These are phyloP conservation scores for Nasua narica DNA, from an alignment of 2,797 vertebrate species.

Conservation along the genomic window DNA sequence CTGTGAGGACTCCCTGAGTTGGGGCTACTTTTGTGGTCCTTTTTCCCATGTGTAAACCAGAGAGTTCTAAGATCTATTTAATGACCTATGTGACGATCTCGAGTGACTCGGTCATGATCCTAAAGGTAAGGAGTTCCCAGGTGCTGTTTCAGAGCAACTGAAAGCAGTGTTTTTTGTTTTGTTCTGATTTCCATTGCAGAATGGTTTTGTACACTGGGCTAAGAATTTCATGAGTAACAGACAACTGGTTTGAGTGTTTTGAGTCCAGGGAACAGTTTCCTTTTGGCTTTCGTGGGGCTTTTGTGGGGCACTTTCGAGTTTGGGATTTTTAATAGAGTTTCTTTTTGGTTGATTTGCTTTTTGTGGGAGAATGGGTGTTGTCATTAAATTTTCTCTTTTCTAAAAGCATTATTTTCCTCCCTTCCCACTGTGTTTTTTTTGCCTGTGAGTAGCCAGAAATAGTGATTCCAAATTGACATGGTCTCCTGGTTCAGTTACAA, in stretches of 20 bases:
- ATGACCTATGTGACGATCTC: not conserved
- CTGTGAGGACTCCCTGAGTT: fast-evolving
- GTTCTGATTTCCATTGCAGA: not conserved
- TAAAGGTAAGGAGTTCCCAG: not conserved
- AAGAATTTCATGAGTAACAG: not conserved
- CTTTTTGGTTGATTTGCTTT: not conserved
- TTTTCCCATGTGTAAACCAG: not conserved
- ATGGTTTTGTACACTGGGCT: not conserved
- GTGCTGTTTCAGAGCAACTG: not conserved
- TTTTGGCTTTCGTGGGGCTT: not conserved
- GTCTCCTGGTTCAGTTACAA: conserved; percentile 96
- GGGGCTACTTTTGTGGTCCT: not conserved
- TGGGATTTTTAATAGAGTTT: not conserved
- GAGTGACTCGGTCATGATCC: not conserved
- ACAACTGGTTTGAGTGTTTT: not conserved
- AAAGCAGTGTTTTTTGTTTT: not conserved
- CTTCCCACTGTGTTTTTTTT: not conserved
- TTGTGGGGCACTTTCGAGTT: not conserved
- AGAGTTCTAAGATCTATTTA: not conserved
- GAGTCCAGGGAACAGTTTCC: not conserved
- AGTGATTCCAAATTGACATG: conserved; percentile 96
- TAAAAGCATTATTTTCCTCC: not conserved
- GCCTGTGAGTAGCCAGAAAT: conserved; percentile 91
- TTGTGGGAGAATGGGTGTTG: not conserved
- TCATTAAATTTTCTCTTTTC: not conserved